Conservation (phyloP, 2,888 invertebrate genomes). For the Cataglyphis livida region DNA sequence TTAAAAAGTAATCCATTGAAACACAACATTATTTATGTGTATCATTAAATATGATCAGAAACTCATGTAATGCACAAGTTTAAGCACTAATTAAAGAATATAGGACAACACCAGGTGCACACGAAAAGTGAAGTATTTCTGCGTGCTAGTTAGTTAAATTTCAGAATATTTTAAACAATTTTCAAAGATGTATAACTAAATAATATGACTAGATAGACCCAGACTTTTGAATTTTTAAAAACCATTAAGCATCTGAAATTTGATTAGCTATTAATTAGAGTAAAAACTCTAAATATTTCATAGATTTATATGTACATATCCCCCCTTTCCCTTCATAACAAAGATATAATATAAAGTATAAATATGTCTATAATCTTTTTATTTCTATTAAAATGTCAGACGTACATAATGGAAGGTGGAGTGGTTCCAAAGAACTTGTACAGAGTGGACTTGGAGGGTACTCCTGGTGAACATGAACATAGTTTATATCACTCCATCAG, state of each 20-base stretch:
- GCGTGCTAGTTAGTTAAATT: constrained; percentile 35
- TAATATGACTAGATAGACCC: not conserved
- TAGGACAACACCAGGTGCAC: constrained; percentile 21
- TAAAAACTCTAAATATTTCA: constrained; percentile 8
- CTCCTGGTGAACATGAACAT: constrained; percentile 87
- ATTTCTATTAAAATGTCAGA: constrained; percentile 86
- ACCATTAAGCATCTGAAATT: constrained; percentile 19
- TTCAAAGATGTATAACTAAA: constrained; percentile 5
- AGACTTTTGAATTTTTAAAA: not conserved
- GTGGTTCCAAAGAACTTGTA: constrained; percentile 95
- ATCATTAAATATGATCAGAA: constrained; percentile 23
- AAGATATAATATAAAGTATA: not conserved
- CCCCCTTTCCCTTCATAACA: not conserved
- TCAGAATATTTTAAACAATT: constrained; percentile 21
- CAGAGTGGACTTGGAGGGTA: constrained; percentile 86
- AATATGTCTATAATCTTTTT: not conserved
- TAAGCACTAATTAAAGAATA: constrained; percentile 30
- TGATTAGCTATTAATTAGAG: not conserved
- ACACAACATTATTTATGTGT: constrained; percentile 23
- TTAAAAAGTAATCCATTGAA: not conserved
- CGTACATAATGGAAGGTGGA: constrained; percentile 94
- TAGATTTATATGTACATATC: not conserved
- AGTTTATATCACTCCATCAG: constrained; percentile 91
- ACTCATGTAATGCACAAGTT: constrained; percentile 28
- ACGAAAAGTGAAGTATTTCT: constrained; percentile 27